These are phyloP conservation scores for Triops cancriformis DNA, from an alignment of 1,140 invertebrate genomes.

Conservation along the genomic window DNA sequence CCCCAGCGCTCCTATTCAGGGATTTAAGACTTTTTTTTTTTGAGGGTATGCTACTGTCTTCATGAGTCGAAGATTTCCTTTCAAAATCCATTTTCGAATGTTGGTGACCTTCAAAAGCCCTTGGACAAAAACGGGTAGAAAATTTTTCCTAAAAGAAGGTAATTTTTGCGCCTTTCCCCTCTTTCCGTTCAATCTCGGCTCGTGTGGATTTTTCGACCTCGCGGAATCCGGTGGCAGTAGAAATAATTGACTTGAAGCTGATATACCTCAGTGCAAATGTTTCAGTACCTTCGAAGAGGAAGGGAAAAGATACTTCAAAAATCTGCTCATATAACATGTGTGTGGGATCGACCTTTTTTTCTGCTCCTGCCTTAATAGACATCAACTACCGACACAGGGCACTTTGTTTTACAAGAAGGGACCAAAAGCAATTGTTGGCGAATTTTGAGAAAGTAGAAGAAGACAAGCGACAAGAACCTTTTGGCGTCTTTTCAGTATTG, in stretches of 20 bases:
- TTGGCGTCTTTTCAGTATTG: not conserved
- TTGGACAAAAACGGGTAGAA: no score
- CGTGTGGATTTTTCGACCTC: no score
- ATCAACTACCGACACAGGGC: not conserved
- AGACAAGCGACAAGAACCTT: not conserved
- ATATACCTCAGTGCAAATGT: not conserved
- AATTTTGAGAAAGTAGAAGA: not conserved
- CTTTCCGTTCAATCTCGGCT: no score
- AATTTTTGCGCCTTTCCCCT: no score
- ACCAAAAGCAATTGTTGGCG: conserved; percentile 9
- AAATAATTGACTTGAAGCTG: no score
- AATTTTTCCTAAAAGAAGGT: no score
- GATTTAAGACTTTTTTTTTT: not conserved
- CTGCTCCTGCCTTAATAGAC: not conserved
- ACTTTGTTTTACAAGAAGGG: conserved; percentile 4
- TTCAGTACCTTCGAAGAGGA: not conserved
- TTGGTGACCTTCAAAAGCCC: no score
- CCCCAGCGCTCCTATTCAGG: conserved; percentile 2
- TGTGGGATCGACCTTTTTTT: not conserved
- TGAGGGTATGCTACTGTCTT: not conserved
- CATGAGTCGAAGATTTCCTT: no score
- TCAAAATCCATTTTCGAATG: no score
- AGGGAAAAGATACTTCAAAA: not conserved
- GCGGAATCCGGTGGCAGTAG: no score
- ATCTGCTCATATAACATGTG: not conserved